phyloP scores from a whole-genome alignment of 35 echinoderm and acorn worm genomes.

The Patiria miniata region DNA sequence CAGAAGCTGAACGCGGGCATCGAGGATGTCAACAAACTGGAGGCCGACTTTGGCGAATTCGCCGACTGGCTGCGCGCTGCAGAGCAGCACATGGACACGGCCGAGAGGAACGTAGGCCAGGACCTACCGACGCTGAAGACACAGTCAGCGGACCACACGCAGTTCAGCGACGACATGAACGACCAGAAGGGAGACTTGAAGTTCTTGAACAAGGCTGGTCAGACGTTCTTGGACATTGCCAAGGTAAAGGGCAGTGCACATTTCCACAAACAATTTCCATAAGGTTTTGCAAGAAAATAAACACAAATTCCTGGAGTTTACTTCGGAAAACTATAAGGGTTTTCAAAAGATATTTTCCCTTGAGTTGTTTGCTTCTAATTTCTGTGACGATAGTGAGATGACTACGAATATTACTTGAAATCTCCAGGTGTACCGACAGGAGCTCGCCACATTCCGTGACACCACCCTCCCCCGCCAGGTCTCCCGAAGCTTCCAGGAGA shows the following conservation, averaged over 20 bases:
- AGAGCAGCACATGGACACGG: conserved; percentile 54
- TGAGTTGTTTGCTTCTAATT: too few relatives aligned
- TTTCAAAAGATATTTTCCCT: too few relatives aligned
- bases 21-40: conserved; percentile 75
- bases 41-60: conserved; percentile 76
- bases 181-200: conserved; percentile 91
- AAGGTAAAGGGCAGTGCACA: conserved; percentile 52
- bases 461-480: conserved; percentile 65
- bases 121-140: conserved; percentile 51
- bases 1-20: conserved; percentile 69
- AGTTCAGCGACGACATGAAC: conserved; percentile 80
- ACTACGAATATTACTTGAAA: too few relatives aligned
- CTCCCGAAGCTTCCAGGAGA: conserved; percentile 75
- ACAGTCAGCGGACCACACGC: conserved; percentile 49
- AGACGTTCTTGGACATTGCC: conserved; percentile 67
- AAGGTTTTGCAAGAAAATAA: too few relatives aligned
- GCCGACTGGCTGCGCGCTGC: conserved; percentile 66
- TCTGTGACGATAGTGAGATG: background rate
- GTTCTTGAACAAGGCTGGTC: conserved; percentile 78
- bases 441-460: conserved; percentile 81
- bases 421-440: conserved; percentile 84
- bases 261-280: background rate
- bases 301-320: too few relatives aligned
- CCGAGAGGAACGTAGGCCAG: conserved; percentile 70
- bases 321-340: too few relatives aligned